Percentiles rank a stretch among this genome's conserved stretches.
Conservation (phyloP, 2,888 invertebrate genomes). For the Escarpia spicata region DNA sequence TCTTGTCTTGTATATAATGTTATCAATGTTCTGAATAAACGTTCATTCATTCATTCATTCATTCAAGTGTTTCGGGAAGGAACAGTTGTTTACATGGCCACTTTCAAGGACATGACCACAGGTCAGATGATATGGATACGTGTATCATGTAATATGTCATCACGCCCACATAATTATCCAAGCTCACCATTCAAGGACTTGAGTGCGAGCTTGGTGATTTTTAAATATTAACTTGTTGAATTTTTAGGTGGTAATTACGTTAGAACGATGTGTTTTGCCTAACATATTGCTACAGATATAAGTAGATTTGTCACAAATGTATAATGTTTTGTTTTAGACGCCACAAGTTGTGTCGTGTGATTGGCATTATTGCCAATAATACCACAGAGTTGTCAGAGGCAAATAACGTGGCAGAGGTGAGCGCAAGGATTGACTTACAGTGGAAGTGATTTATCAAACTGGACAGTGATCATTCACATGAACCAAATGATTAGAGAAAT, state of each 20-base stretch:
- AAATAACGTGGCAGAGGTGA: slow-evolving; percentile 53
- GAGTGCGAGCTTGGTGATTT: too few species aligned
- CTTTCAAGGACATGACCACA: too few species aligned
- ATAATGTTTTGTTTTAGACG: slow-evolving; percentile 45
- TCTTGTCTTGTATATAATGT: too few species aligned
- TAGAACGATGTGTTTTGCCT: background rate
- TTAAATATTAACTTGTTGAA: too few species aligned
- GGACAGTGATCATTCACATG: background rate
- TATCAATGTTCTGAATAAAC: too few species aligned
- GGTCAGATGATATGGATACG: too few species aligned
- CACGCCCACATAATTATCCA: too few species aligned
- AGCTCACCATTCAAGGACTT: too few species aligned
- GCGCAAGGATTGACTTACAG: background rate
- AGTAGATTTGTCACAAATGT: slow-evolving; percentile 13
- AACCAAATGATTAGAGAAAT: background rate
- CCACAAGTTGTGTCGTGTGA: slow-evolving; percentile 54
- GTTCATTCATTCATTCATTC: too few species aligned
- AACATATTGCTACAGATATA: background rate
- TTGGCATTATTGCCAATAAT: slow-evolving; percentile 56
- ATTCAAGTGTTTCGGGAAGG: too few species aligned
- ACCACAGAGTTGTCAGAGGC: slow-evolving; percentile 53
- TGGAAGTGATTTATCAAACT: background rate
- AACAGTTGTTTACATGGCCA: too few species aligned
- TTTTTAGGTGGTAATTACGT: background rate
- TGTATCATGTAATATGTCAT: too few species aligned